Evolutionary conservation across 2,113 vertebrate genomes (phyloP), one percentile per base, ranked within the genome.

Genomic region (Pleuronectes platessa): DNA sequence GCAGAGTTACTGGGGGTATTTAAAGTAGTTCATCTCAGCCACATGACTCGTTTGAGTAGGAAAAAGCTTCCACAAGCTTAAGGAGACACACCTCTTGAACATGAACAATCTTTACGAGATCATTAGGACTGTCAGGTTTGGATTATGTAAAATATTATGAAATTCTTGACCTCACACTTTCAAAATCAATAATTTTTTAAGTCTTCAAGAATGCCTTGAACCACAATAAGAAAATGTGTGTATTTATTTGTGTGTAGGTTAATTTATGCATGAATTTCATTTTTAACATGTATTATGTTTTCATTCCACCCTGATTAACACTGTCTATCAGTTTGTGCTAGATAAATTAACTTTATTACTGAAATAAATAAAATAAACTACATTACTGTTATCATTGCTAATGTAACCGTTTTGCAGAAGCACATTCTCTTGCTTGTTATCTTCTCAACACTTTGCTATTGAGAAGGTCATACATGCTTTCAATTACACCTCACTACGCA

Each of bases 21-120:
- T 72, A 83, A 68, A 21, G 35, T 51, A 63, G 73, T 73, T 84
- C 45, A 77, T 77, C 49, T 75, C 35, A 35, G 62, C 79, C 68
- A 66, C 78, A 76, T 85, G 81, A 87, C 75, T 63, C 17, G 64
- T 49, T 23, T 63, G 66, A 71, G 68, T 20, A 65, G 70, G 72
- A 72, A 72, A 78, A 51, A 61, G 72, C 72, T 76, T 74, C 72
- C 14, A 62, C 23, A 53, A 64, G 55, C 17, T 37, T 15, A 51
- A 20, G 47, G 42, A 74, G 61, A 74, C 49, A 76, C 67, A 87
- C 74, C 21, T 69, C 69, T 56, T 49, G 12, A 67, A 51, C 47
- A 51, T 3, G 51, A 54, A 54, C 5, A 54, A n/a, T 54, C 8
- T 54, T 20, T n/a, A 61, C 20, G 21, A 13, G 31, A 67, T 66